Evolutionary conservation across 2,113 vertebrate genomes (phyloP), one percentile per base, ranked within the genome.

Genomic region (Oryzias celebensis): DNA sequence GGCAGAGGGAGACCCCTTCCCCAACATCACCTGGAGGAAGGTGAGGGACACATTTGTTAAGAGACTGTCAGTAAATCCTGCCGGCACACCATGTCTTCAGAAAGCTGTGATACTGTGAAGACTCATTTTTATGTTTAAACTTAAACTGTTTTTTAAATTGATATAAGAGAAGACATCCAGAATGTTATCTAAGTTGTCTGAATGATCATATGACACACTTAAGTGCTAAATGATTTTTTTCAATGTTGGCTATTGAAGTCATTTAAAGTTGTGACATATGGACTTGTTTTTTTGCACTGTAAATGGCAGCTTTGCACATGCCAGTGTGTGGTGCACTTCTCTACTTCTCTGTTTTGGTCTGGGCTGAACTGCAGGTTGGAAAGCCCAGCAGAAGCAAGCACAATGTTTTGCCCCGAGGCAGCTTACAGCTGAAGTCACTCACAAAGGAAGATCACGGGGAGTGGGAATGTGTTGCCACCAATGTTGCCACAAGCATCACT

Each of bases 321-420:
- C 31, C 31, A 36, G 31, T 36, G 31, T 36, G 7, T 36, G 31
- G 31, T 52, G 10, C 31, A 8, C 58, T 63, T 16, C 22, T 44
- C 20, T 41, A 52, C 18, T 56, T 57, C 8, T 36, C 28, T 52
- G 24, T 20, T 60, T 26, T 22, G 6, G 48, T 54, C 14, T 44
- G 47, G 64, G 71, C 4, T 68, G 71, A 83, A 49, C 90, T 88
- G 75, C 93, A 98, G 97, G 97, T 98, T 82, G 96, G 97, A 89
- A 98, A 96, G 90, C 95, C 96, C 86, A 98, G 95, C 90, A 94
- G 94, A 93, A 95, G 96, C 92, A 98, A 98, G 94, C 96, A 99
- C 95, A 97, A 92, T 53, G 93, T 94, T 84, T 93, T 98, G 92
- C 95, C 96, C 41, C 93, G 95, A 6, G 96, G 97, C 90, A 98